Conservation (phyloP, 2,888 invertebrate genomes). For the Operophtera brumata region DNA sequence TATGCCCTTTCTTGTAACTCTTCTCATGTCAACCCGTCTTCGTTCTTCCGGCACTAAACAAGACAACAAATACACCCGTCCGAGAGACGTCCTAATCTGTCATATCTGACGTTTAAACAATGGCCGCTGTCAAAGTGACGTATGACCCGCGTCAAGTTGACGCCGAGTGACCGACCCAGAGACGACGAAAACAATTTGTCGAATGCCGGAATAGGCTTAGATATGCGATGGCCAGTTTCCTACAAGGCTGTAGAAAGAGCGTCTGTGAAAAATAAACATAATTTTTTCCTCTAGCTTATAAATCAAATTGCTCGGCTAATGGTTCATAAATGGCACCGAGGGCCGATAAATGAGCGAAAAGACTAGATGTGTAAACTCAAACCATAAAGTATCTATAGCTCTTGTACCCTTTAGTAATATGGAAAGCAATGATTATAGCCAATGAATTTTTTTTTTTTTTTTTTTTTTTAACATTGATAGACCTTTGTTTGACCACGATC, state of each 20-base stretch:
- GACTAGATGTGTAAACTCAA: no score
- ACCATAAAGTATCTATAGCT: no score
- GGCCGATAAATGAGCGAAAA: no score
- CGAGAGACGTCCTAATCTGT: constrained; percentile 24
- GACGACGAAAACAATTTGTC: constrained; percentile 32
- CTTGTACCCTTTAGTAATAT: no score
- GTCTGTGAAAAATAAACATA: background rate
- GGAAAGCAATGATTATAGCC: no score
- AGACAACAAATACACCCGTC: constrained; percentile 8
- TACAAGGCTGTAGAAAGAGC: constrained; percentile 10
- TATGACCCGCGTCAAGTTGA: constrained; percentile 31
- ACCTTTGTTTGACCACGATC: no score
- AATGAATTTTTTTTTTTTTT: no score
- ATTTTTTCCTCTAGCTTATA: no score
- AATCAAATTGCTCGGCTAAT: no score
- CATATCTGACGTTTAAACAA: constrained; percentile 30
- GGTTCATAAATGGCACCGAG: no score
- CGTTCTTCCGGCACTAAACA: constrained; percentile 9
- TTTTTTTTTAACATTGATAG: no score
- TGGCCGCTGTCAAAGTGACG: constrained; percentile 26
- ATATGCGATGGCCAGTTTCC: constrained; percentile 21
- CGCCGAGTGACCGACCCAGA: constrained; percentile 18
- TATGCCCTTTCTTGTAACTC: no score
- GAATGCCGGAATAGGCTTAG: constrained; percentile 28
- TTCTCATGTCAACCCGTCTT: background rate